A percentile compares a stretch with the other conserved stretches of the same genome.
Evolutionary conservation across 2,888 invertebrate species (phyloP).

Genomic region (Lochmaea capreae): DNA sequence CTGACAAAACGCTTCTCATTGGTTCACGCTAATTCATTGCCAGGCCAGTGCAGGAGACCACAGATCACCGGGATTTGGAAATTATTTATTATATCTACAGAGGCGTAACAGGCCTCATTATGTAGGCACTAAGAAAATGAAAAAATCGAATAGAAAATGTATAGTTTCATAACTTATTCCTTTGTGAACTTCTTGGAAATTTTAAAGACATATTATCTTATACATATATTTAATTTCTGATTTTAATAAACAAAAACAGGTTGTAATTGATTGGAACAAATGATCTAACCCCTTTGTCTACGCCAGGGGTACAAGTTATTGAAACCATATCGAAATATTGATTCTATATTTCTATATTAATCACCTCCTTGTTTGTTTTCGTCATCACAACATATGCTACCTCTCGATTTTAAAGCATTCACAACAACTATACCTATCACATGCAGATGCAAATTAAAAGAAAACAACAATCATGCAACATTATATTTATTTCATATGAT

Average conservation of each 20-base stretch:
- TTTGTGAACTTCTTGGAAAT: too few species aligned
- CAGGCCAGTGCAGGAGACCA: constrained; percentile 39
- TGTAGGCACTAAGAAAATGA: too few species aligned
- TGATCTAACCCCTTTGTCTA: not conserved
- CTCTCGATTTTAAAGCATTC: not conserved
- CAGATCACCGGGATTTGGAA: not conserved
- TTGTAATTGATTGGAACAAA: not conserved
- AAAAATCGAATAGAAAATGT: too few species aligned
- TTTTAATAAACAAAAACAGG: not conserved
- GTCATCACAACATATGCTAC: not conserved
- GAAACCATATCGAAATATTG: constrained; percentile 7
- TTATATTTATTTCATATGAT: constrained; percentile 16
- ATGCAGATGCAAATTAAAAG: not conserved
- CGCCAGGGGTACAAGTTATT: not conserved
- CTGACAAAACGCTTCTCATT: constrained; percentile 48
- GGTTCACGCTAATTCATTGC: constrained; percentile 47
- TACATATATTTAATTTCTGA: too few species aligned
- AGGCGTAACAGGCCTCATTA: not conserved
- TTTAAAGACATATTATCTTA: not conserved
- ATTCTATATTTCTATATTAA: constrained; percentile 3
- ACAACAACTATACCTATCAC: not conserved
- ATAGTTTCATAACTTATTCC: too few species aligned
- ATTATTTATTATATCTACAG: constrained; percentile 16
- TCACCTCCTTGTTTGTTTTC: not conserved
- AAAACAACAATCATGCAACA: constrained; percentile 6